phyloP scores from a whole-genome alignment of 2,797 vertebrate species.

The Glossophaga mutica region DNA sequence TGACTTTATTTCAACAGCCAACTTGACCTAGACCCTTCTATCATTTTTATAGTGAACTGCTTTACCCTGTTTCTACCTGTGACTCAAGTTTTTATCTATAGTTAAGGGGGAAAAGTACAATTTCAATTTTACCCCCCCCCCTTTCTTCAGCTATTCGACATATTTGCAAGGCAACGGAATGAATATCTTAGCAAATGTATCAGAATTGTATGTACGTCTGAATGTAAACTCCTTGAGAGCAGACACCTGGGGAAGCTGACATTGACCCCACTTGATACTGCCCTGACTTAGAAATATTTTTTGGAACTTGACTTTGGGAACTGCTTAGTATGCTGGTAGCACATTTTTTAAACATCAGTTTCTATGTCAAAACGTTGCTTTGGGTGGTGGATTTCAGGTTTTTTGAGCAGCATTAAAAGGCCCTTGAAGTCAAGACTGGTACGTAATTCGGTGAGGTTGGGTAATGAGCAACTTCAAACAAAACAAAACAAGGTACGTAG shows the following conservation, averaged over 20 bases:
- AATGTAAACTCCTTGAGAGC: background rate
- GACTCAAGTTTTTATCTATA: conserved; percentile 43
- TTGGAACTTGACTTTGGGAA: background rate
- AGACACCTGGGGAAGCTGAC: background rate
- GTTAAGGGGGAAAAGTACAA: background rate
- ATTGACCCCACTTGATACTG: background rate
- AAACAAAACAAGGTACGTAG: background rate
- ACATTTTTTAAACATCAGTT: background rate
- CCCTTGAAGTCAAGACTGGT: background rate
- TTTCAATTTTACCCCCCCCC: background rate
- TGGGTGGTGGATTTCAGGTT: background rate
- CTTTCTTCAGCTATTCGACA: background rate
- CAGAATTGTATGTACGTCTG: background rate
- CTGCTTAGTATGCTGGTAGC: background rate
- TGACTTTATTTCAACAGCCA: conserved; percentile 77
- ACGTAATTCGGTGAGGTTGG: background rate
- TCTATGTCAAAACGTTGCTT: background rate
- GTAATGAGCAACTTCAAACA: background rate
- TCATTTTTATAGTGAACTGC: conserved; percentile 70
- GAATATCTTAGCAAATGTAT: conserved; percentile 25
- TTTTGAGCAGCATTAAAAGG: background rate
- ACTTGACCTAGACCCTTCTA: conserved; percentile 78
- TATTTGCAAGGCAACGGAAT: background rate
- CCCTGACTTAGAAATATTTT: background rate
- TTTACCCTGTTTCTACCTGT: conserved; percentile 60